Conservation (phyloP, 2,797 vertebrate genomes). For the Typhlichthys subterraneus region DNA sequence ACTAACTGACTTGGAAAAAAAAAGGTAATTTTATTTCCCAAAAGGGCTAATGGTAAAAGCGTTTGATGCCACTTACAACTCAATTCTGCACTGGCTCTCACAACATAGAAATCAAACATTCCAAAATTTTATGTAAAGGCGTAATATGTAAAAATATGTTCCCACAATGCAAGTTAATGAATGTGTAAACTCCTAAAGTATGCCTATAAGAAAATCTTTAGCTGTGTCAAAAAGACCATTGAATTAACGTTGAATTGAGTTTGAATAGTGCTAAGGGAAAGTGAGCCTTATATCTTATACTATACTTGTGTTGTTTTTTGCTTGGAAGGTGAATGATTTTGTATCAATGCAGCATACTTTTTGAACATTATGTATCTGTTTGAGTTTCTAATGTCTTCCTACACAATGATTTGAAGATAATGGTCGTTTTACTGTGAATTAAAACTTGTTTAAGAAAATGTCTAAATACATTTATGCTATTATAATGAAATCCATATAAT, state of each 20-base stretch:
- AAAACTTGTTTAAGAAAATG: slow-evolving; percentile 15
- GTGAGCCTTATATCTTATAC: slow-evolving; percentile 41
- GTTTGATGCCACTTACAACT: background rate
- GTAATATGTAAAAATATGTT: background rate
- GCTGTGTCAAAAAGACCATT: slow-evolving; percentile 22
- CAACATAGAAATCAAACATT: slow-evolving; percentile 32
- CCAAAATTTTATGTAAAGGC: background rate
- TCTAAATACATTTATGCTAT: slow-evolving; percentile 28
- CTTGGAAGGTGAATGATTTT: slow-evolving; percentile 45
- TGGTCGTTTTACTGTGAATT: slow-evolving; percentile 57
- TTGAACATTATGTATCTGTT: slow-evolving; percentile 14
- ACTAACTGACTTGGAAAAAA: background rate
- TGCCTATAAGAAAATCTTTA: slow-evolving; percentile 3
- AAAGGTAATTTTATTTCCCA: background rate
- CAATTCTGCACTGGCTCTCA: background rate
- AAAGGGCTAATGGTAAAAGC: slow-evolving; percentile 9
- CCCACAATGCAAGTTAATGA: slow-evolving; percentile 17
- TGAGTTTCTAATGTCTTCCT: slow-evolving; percentile 22
- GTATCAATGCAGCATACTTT: slow-evolving; percentile 29
- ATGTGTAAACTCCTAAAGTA: too few species aligned
- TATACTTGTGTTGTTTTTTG: background rate
- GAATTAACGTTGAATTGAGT: background rate
- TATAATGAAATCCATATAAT: slow-evolving; percentile 27
- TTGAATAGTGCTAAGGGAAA: slow-evolving; percentile 20
- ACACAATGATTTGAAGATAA: slow-evolving; percentile 14